Evolutionary conservation across 2,888 invertebrate species (phyloP), one percentile per base, ranked within the genome.

Genomic region (Eupithecia subumbrata): DNA sequence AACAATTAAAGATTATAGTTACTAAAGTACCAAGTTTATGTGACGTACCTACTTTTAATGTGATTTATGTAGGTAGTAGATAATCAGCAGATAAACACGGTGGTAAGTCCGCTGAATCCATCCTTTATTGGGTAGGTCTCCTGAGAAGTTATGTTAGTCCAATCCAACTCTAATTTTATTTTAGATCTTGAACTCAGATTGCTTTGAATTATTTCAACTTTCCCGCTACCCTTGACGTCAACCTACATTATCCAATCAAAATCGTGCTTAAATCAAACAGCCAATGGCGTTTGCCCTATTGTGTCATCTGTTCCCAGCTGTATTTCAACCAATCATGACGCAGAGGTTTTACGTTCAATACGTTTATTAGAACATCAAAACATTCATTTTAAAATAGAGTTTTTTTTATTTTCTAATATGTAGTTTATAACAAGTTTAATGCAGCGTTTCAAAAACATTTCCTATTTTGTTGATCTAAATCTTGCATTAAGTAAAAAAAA

Each of bases 301-400:
- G 52, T 75, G 82, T 85, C 87, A 88, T 87, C 83, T 87, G 87
- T 84, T 88, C 79, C 77, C 82, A 85, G 84, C 83, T 87, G 89
- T 84, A 52, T 45, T 72, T 71, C 60, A 8, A 8, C 87, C 86
- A 86, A 86, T 86, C 76, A 81, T 30, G 74, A 73, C 37, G 60
- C 48, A 68, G 34, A 45, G 14, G 25, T 52, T 8, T 11, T 63
- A n/a, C 81, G 79, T 82, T 86, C 83, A 56, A 76, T 82, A 83
- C 48, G 71, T 18, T 22, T 11, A 0, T 7, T 9, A 64, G 16
- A 25, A 64, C 64, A 64, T 11, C 0, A 11, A 14, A 30, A 30
- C 2, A 30, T 16, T 30, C 16, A 63, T 14, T 45, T 5, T 0
- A 43, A 43, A 5, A 14, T 45, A 16, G n/a, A n/a, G n/a, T n/a